Base-by-base conservation (phyloP, 2,113 vertebrate species). In the Labeo rohita region DNA sequence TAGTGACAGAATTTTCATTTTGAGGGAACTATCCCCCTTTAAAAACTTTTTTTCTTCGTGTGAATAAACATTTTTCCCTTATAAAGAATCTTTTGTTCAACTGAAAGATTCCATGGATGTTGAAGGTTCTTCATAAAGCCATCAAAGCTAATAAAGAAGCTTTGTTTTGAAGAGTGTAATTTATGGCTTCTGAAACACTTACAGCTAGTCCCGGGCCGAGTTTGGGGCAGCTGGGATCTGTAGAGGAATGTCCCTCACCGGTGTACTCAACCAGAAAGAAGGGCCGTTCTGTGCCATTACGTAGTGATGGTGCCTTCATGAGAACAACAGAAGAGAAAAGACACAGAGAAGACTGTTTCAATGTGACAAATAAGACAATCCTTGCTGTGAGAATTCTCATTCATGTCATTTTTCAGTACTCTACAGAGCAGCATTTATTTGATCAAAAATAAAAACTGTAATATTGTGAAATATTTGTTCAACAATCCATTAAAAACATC, bases 241-340 rank as follows among this genome's bases (percentile, higher is more conserved):
- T 16, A 1, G 77, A 86, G 0, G 85, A 34, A 6, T 87, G 78
- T 39, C 95, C 95, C 88, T 96, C 95, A 50, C 95, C 95, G 0
- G 86, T 94, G 91, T 95, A 93, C 85, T 96, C 95, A 1, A 96
- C 92, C 0, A 96, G 91, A 90, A 96, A 95, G 72, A 90, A 94
- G 0, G 95, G 92, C 0, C 94, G 93, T 0, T 84, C 70, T 0
- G 93, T 91, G 47, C 93, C 93, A 1, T 94, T 95, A 11, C 93
- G 92, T 78, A 94, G 82, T 0, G 93, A 92, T 0, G 95, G 94
- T 6, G 93, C 94, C 94, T 95, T 56, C 63, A 18, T 1, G 45
- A 61, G 5, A 43, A 21, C 23, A 11, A 15, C 3, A 18, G 6
- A 23, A 34, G 45, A 77, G 47, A 76, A 8, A 5, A 70, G 2